Base-by-base conservation (phyloP, 64 coral and sea anemone species). In the Montipora capricornis region DNA sequence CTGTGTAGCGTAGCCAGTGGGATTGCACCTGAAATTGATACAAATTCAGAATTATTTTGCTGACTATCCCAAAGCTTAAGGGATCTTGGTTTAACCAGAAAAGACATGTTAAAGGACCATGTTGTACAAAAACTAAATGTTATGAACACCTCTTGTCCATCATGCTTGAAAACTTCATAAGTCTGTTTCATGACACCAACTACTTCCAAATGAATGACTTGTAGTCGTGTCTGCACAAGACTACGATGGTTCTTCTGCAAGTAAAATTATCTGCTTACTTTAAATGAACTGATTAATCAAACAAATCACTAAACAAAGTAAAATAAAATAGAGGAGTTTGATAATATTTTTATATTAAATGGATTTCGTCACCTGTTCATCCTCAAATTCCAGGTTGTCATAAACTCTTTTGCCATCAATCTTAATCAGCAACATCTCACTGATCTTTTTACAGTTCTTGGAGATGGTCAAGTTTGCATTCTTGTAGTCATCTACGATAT, bases 381-480 rank as follows among this genome's bases (percentile, higher is more conserved):
- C 98, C 92, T 99, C 98, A 95, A 99, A 99, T 77, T 99, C 98
- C 57, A 99, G 76, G 80, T 99, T 99, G 64, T 99, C 98, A 80
- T 99, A 99, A 5, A 96, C 95, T 82, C 95, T 96, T 61, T 99
- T 99, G 61, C 98, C 95, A 91, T 99, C 98, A 86, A 99, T 96
- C 74, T 96, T 96, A 17, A 99, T 89, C 55, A 99, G 53, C 44
- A 99, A 76, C 98, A 99, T 99, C 80, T 99, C 98, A 73, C 98
- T 99, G 74, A 99, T 99, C 95, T 99, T 99, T 60, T 87, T 93
- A 75, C 98, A 99, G 68, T 99, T 92, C 74, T 94, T 99, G 47
- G 95, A 96, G 8, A 99, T 96, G 59, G 88, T 95, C 13, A 99
- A 87, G 68, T 99, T 96, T n/a, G 98, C 98, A 90, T 99, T 99